Evolutionary conservation across 2,797 vertebrate genomes (phyloP).

Genomic region (Thalassophryne amazonica): DNA sequence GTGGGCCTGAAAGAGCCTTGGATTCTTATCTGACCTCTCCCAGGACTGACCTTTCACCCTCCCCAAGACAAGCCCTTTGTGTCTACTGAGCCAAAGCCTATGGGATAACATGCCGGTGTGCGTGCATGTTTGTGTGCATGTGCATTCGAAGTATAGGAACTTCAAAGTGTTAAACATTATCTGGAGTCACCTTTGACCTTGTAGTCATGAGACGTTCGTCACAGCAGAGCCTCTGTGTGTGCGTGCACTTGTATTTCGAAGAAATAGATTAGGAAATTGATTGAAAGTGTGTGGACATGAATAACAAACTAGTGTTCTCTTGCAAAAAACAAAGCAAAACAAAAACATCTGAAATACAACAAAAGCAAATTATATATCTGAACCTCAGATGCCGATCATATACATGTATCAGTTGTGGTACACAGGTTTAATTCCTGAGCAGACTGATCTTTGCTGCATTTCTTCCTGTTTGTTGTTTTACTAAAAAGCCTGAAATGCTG

Average conservation of each 20-base stretch:
- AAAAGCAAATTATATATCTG: too few species aligned
- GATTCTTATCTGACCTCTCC: constrained; percentile 76
- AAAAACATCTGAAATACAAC: too few species aligned
- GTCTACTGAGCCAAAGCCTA: constrained; percentile 46
- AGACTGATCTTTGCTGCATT: too few species aligned
- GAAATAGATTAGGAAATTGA: neutral
- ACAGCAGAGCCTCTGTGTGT: constrained; percentile 34
- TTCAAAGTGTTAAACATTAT: constrained; percentile 89
- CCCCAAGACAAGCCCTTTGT: constrained; percentile 69
- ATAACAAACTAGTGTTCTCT: too few species aligned
- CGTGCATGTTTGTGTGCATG: constrained; percentile 13
- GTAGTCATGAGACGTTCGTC: constrained; percentile 70
- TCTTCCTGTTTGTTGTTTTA: too few species aligned
- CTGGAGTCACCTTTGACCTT: constrained; percentile 81
- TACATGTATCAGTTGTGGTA: too few species aligned
- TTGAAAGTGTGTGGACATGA: too few species aligned
- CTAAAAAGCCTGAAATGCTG: too few species aligned
- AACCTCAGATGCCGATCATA: too few species aligned
- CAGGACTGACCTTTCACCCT: constrained; percentile 66
- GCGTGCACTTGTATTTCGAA: constrained; percentile 44
- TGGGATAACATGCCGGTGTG: constrained; percentile 44
- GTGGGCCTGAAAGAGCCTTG: constrained; percentile 62
- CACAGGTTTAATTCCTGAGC: too few species aligned
- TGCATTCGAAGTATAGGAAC: constrained; percentile 62
- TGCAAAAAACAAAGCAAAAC: too few species aligned